Evolutionary conservation across 1,140 invertebrate genomes (phyloP).

Genomic region (Drosophila jambulina): DNA sequence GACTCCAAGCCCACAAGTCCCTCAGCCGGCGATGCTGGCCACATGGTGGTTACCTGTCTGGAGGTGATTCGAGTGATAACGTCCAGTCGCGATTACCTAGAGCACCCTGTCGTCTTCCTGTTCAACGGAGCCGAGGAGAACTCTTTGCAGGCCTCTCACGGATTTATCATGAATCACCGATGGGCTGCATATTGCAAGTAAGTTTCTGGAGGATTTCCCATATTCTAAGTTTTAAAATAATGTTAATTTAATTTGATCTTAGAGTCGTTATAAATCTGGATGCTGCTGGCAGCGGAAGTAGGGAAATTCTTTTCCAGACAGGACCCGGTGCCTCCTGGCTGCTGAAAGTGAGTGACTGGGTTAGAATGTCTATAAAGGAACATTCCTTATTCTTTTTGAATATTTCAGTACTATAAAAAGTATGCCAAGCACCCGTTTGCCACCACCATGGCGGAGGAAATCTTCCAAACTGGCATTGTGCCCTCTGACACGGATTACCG

Average conservation of each 20-base stretch:
- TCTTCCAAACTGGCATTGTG: conserved; percentile 93
- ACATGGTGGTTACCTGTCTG: conserved; percentile 96
- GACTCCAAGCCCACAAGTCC: conserved; percentile 94
- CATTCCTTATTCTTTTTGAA: conserved; percentile 48
- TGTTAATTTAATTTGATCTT: conserved; percentile 88
- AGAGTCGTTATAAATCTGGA: conserved; percentile 97
- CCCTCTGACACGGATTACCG: conserved; percentile 95
- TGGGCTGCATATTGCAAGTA: conserved; percentile 88
- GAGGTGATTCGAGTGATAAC: conserved; percentile 88
- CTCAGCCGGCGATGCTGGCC: conserved; percentile 91
- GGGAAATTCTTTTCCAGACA: conserved; percentile 97
- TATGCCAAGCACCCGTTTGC: conserved; percentile 92
- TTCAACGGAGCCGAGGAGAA: conserved; percentile 94
- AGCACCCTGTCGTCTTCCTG: conserved; percentile 89
- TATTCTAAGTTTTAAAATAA: conserved; percentile 87
- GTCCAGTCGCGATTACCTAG: conserved; percentile 27
- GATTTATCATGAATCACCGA: conserved; percentile 91
- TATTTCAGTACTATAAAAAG: conserved; percentile 91
- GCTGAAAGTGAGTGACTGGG: conserved; percentile 88
- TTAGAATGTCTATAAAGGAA: conserved; percentile 73
- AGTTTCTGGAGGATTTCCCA: background rate
- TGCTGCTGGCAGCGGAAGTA: conserved; percentile 95
- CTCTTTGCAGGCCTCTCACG: conserved; percentile 89
- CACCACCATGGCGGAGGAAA: conserved; percentile 91
- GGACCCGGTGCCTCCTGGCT: conserved; percentile 96